Conservation (phyloP, 2,797 vertebrate species). For the Morelia viridis region DNA sequence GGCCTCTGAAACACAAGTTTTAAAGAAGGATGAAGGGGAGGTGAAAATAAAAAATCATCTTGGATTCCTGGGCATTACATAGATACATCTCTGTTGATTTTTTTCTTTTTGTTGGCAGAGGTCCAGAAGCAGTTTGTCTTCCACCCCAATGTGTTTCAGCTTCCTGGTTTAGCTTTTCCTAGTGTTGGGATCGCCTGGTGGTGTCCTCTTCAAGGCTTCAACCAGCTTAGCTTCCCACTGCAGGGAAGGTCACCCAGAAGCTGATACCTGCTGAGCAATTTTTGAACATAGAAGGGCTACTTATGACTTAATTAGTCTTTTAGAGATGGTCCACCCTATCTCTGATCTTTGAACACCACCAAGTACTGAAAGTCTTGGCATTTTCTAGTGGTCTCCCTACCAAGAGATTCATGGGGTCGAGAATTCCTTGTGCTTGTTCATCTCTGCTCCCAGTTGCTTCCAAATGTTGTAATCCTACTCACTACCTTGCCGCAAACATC, state of each 20-base stretch:
- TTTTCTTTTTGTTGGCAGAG: background rate
- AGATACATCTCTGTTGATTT: background rate
- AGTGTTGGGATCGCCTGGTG: background rate
- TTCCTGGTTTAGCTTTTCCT: background rate
- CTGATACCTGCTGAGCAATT: background rate
- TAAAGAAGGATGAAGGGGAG: background rate
- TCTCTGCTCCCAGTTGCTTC: background rate
- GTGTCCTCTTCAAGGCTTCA: background rate
- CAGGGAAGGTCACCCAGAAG: background rate
- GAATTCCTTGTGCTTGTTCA: background rate
- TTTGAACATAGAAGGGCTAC: background rate
- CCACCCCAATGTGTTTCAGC: background rate
- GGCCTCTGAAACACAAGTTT: background rate
- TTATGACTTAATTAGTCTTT: no score
- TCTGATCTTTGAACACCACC: no score
- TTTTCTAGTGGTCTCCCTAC: no score
- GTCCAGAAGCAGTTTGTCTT: background rate
- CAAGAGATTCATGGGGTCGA: background rate
- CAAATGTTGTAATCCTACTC: background rate
- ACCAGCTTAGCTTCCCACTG: background rate
- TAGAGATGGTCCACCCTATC: no score
- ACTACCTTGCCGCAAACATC: no score
- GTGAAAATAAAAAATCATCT: background rate
- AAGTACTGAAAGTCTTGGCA: no score
- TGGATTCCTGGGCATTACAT: background rate